Evolutionary conservation across 1,140 invertebrate species (phyloP).

Genomic region (Drosophila biarmipes): DNA sequence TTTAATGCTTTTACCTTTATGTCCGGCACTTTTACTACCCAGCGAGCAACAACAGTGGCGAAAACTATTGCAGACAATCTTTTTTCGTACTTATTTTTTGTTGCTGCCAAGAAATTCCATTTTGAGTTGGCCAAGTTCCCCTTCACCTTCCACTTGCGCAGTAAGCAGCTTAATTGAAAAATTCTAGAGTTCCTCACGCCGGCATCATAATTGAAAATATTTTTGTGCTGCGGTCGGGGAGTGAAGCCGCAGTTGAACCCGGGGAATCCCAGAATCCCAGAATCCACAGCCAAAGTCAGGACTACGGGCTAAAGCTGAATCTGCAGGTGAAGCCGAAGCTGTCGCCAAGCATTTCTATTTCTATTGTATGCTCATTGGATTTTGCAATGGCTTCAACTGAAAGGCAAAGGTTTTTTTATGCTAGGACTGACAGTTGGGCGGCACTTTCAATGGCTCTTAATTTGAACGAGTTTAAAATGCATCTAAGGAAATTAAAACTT

Average conservation of each 20-base stretch:
- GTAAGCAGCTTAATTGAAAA: slow-evolving; percentile 76
- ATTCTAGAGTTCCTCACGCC: slow-evolving; percentile 75
- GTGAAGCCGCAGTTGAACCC: slow-evolving; percentile 27
- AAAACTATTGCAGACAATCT: slow-evolving; percentile 60
- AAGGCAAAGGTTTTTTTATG: not conserved
- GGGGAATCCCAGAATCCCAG: slow-evolving; percentile 3
- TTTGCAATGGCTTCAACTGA: slow-evolving; percentile 24
- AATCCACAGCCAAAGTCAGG: slow-evolving; percentile 5
- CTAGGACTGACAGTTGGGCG: slow-evolving; percentile 7
- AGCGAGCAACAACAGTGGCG: slow-evolving; percentile 23
- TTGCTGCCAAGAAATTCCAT: slow-evolving; percentile 68
- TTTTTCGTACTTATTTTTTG: slow-evolving; percentile 44
- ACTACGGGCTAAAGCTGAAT: not conserved
- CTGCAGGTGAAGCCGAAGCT: slow-evolving; percentile 42
- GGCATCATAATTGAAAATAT: slow-evolving; percentile 81
- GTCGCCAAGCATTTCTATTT: slow-evolving; percentile 59
- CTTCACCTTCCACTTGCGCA: too few relatives aligned
- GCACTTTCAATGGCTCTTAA: slow-evolving; percentile 3
- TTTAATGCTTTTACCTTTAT: slow-evolving; percentile 80
- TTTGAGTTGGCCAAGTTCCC: slow-evolving; percentile 47
- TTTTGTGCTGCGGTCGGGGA: slow-evolving; percentile 59
- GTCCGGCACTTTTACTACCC: slow-evolving; percentile 75
- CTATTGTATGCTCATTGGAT: slow-evolving; percentile 63
- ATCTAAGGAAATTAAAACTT: slow-evolving; percentile 23
- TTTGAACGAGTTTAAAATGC: slow-evolving; percentile 24